A percentile compares a stretch with the other conserved stretches of the same genome.
Evolutionary conservation across 2,113 vertebrate genomes (phyloP).

Genomic region (Apeltes quadracus): DNA sequence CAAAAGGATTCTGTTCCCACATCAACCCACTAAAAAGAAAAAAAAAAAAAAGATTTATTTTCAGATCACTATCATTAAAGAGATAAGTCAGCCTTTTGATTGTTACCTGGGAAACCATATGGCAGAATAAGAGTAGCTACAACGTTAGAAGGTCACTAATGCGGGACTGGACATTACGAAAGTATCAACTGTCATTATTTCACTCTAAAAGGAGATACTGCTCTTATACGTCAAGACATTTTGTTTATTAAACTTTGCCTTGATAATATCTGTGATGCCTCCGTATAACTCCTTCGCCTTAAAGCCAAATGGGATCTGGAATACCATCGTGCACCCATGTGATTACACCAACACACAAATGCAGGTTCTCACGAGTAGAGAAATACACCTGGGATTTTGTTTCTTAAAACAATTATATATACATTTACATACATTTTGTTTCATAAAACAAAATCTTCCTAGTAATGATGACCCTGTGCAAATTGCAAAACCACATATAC

Average conservation of each 20-base stretch:
- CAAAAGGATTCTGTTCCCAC: background rate
- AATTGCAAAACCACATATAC: background rate
- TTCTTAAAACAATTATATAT: too few relatives aligned
- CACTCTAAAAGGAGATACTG: background rate
- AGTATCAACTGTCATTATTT: background rate
- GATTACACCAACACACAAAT: constrained; percentile 12
- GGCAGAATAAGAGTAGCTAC: too few relatives aligned
- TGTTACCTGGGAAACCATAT: too few relatives aligned
- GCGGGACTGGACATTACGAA: background rate
- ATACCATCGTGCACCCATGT: constrained; percentile 3
- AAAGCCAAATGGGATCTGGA: constrained; percentile 17
- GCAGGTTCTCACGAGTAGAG: background rate
- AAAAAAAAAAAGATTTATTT: too few relatives aligned
- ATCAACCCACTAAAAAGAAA: background rate
- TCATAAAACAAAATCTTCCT: constrained; percentile 11
- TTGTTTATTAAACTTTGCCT: background rate
- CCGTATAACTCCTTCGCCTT: background rate
- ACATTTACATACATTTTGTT: too few relatives aligned
- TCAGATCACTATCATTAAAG: constrained; percentile 17
- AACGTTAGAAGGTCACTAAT: too few relatives aligned
- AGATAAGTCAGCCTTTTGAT: too few relatives aligned
- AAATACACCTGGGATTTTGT: constrained; percentile 5
- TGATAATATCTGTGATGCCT: background rate
- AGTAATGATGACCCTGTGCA: background rate
- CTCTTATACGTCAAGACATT: background rate